Conservation (phyloP, 2,797 vertebrate genomes). For the Rhabdomys pumilio region DNA sequence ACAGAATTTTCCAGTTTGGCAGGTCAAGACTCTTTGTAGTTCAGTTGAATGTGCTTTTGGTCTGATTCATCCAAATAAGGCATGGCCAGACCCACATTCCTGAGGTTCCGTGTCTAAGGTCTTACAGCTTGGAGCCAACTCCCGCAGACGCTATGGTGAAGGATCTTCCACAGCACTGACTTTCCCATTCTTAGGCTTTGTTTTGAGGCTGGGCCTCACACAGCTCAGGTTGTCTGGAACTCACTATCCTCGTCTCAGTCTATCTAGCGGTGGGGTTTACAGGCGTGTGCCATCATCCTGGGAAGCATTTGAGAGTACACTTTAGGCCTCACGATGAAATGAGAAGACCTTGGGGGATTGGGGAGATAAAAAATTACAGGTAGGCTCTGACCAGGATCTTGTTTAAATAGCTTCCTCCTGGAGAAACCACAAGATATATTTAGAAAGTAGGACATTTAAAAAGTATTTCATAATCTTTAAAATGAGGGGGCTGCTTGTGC, state of each 20-base stretch:
- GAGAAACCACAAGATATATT: conserved; percentile 63
- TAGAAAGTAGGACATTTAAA: conserved; percentile 76
- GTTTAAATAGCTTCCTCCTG: conserved; percentile 11
- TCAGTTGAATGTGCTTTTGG: not conserved
- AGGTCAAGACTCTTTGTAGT: not conserved
- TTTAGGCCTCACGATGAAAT: not conserved
- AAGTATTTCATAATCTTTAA: conserved; percentile 58
- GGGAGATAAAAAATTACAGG: not conserved
- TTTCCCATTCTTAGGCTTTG: not conserved
- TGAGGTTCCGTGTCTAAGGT: not conserved
- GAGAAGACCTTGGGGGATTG: not conserved
- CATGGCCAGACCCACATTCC: not conserved
- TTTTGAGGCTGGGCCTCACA: not conserved
- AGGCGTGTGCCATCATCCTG: not conserved
- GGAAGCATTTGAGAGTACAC: not conserved
- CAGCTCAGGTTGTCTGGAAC: not conserved
- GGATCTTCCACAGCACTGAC: not conserved
- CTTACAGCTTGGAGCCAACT: not conserved
- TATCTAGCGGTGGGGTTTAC: not conserved
- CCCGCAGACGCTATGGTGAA: not conserved
- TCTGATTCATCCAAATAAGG: conserved; percentile 50
- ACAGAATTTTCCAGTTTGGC: not conserved
- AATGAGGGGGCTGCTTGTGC: not conserved
- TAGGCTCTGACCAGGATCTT: not conserved
- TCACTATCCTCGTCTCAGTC: not conserved